Base-by-base conservation (phyloP, 2,113 vertebrate species). In the Gymnocephalus cernua region DNA sequence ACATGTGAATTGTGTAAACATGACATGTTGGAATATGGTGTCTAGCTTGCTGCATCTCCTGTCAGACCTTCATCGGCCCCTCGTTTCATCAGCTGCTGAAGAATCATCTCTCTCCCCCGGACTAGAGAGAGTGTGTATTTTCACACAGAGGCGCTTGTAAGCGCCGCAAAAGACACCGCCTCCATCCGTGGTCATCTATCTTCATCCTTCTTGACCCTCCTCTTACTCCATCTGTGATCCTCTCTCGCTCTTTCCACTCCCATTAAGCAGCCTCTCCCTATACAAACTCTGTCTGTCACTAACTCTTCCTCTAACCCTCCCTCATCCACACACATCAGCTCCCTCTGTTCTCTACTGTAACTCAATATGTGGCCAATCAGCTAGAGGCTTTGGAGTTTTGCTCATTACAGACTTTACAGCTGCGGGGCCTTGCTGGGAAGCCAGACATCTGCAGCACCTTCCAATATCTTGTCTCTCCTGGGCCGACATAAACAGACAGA, bases 371-470 rank as follows among this genome's bases (percentile, higher is more conserved):
- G 45, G 84, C 87, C 89, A 91, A 91, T 93, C 93, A 92, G 68
- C 80, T 15, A 21, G 27, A 88, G 77, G 80, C 77, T 92, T 87
- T 57, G 38, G 71, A 69, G 72, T 84, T 71, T 74, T 58, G 67
- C 74, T 79, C 79, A 77, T 89, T 88, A 89, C 85, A 85, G 80
- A 71, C 77, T 91, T 93, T 80, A 83, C 89, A 94, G 91, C 92
- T 93, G 93, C 27, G 74, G 87, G 72, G 80, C 82, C 65, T 77
- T 21, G 51, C 70, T 56, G 80, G 23, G 84, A 71, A 85, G 86
- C 74, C 85, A 79, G 81, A 91, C 90, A 93, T 93, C 89, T 94
- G 91, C 86, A 90, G 84, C 91, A 94, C 89, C 91, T 89, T 91
- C 87, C 83, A 89, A 86, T 87, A 80, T 85, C 69, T 80, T 76